Evolutionary conservation across 2,113 vertebrate species (phyloP), one percentile per base, ranked within the genome.

Genomic region (human (Homo sapiens)): DNA sequence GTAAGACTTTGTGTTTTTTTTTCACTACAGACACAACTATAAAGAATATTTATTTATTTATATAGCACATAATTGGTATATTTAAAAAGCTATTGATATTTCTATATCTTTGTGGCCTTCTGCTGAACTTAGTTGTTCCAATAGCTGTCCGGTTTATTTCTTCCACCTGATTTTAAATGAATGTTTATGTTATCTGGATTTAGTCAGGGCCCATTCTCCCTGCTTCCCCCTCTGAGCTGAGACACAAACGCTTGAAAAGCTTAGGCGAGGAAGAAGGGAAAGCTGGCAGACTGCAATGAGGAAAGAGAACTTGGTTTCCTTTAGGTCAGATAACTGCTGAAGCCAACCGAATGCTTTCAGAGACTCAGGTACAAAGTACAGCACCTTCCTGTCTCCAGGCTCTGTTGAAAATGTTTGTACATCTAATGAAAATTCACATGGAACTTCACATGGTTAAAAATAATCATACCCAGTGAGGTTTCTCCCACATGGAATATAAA

Each of bases 391-490:
- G 66, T 52, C 40, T 82, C 81, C 75, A 76, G 93, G 96, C 83
- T 84, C 64, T 83, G 27, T n/a, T 45, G 23, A 68, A 85, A 66
- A 32, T 0, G 1, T 13, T 64, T 78, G 50, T 73, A 59, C 11
- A n/a, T 55, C 92, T 91, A 85, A 94, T 57, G 61, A 82, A 79
- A 50, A 16, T 50, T 35, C 45, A 32, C 75, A 9, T 48, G 43
- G 75, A 80, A 96, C 38, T 52, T 79, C 72, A 76, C 76, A 14
- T 84, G 57, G 14, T 85, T 96, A 93, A 81, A 90, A 89, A 80
- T 80, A 83, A 82, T 76, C 72, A 78, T 16, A 48, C n/a, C n/a
- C 16, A 10, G 8, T 75, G 82, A 91, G 73, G 20, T 66, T 76
- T 95, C 35, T 38, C 43, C 85, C 59, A 90, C 23, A 6, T 75